These are phyloP conservation scores for Phalacrocorax pelagicus DNA, from an alignment of 2,113 vertebrate genomes.

Conservation along the genomic window DNA sequence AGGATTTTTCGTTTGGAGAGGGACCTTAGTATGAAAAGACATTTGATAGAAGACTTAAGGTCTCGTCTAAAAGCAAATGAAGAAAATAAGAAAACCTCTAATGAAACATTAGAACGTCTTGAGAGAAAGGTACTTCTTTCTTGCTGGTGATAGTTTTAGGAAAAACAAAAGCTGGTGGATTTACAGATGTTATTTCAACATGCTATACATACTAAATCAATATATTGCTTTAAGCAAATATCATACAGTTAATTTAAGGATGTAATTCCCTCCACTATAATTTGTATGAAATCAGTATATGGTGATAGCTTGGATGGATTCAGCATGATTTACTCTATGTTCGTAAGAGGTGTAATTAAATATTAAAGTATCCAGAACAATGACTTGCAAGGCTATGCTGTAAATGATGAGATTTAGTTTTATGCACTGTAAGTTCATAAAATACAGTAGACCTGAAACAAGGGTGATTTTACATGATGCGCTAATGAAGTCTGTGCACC, in stretches of 20 bases:
- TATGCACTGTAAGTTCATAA: neutral
- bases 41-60: constrained; percentile 87
- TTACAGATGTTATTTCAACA: neutral
- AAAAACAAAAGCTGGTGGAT: neutral
- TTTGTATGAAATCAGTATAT: constrained; percentile 23
- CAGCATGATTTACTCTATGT: neutral
- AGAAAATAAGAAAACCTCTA: constrained; percentile 83
- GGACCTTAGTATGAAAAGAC: constrained; percentile 87
- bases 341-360: neutral
- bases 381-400: neutral
- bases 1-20: constrained; percentile 83
- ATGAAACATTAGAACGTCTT: constrained; percentile 79
- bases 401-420: neutral
- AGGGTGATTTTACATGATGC: neutral
- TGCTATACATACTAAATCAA: neutral
- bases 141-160: neutral
- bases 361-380: constrained; percentile 2
- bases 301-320: constrained; percentile 14
- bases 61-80: constrained; percentile 84
- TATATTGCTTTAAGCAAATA: constrained; percentile 39
- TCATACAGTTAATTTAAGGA: neutral
- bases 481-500: neutral
- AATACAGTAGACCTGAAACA: constrained; percentile 8
- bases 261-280: neutral
- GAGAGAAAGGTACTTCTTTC: constrained; percentile 83